Conservation (phyloP, 1,140 invertebrate genomes). For the Zaprionus kolodkinae region DNA sequence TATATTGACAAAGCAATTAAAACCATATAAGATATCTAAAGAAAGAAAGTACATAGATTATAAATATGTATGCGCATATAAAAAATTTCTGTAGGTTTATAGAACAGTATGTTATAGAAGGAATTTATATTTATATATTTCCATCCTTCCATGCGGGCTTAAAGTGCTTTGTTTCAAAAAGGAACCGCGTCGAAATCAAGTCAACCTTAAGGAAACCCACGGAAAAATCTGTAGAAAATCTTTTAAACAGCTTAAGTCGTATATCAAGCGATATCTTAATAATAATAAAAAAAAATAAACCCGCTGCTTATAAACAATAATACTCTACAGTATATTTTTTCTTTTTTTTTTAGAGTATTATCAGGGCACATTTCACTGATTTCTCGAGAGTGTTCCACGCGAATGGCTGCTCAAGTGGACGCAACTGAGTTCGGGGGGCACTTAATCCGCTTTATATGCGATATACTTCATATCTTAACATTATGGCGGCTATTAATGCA, state of each 20-base stretch:
- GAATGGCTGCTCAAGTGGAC: conserved; percentile 37
- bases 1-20: background rate
- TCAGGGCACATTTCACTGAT: conserved; percentile 32
- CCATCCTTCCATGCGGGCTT: too few species aligned
- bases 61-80: too few species aligned
- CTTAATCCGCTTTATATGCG: conserved; percentile 50
- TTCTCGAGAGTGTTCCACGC: conserved; percentile 40
- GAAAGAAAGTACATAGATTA: too few species aligned
- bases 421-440: background rate
- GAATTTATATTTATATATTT: too few species aligned
- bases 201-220: background rate
- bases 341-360: background rate
- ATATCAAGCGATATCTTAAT: background rate
- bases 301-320: background rate
- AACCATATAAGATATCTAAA: background rate
- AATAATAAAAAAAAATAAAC: background rate
- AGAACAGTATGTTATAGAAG: too few species aligned
- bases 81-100: too few species aligned
- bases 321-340: background rate
- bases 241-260: conserved; percentile 2
- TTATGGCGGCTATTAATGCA: conserved; percentile 26
- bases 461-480: background rate
- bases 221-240: background rate
- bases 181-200: background rate
- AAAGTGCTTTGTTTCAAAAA: background rate